These are phyloP conservation scores for Vulpes vulpes DNA, from an alignment of 2,113 vertebrate species.

Conservation along the genomic window DNA sequence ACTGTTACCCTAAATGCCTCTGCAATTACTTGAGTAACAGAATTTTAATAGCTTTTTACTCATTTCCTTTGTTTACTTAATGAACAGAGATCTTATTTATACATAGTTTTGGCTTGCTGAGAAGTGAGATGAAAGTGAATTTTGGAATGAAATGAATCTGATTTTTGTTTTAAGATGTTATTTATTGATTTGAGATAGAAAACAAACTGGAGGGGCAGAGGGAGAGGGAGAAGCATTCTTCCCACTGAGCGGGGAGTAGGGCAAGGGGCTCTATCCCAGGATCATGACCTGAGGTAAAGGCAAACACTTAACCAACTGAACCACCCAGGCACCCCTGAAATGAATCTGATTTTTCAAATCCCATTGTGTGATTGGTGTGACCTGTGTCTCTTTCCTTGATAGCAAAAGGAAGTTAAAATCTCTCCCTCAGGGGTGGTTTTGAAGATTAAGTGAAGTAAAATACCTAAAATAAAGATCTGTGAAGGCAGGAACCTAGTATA, in stretches of 20 bases:
- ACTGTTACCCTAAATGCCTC: not conserved
- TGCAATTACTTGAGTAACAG: not conserved
- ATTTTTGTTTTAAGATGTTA: not conserved
- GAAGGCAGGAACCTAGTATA: not conserved
- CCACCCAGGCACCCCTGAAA: not conserved
- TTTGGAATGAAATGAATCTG: not conserved
- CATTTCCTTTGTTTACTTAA: not conserved
- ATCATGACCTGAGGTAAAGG: not conserved
- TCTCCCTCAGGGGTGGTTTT: not conserved
- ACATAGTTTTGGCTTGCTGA: not conserved
- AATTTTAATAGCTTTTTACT: not conserved
- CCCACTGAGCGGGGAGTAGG: too few species aligned
- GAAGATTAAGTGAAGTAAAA: not conserved
- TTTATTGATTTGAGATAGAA: not conserved
- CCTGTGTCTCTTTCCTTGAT: not conserved
- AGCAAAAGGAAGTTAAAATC: not conserved
- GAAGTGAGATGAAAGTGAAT: not conserved
- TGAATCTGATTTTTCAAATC: not conserved
- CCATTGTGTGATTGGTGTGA: too few species aligned
- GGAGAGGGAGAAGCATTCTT: too few species aligned
- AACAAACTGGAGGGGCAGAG: too few species aligned
- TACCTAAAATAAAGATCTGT: not conserved
- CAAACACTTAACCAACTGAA: not conserved
- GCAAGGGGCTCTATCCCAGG: not conserved
- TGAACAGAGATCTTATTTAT: not conserved